Percentiles rank a stretch among this genome's conserved stretches.
Conservation (phyloP, 2,113 vertebrate species). For the Salvelinus fontinalis region DNA sequence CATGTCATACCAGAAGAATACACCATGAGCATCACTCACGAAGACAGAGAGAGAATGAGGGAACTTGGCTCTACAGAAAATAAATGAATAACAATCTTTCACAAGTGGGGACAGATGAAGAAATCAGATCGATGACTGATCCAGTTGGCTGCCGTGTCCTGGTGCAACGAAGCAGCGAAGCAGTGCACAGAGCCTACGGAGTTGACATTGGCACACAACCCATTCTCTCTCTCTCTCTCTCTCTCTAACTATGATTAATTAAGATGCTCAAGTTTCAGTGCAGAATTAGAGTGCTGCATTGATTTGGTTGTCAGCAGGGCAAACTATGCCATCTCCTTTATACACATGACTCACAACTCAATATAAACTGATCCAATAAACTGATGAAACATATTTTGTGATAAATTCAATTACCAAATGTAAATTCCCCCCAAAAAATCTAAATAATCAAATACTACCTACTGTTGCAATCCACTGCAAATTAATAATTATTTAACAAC, state of each 20-base stretch:
- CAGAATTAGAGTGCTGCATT: slow-evolving; percentile 36
- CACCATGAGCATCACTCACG: slow-evolving; percentile 27
- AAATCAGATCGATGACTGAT: slow-evolving; percentile 59
- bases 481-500: no score
- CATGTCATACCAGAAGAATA: slow-evolving; percentile 12
- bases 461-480: no score
- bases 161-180: neutral
- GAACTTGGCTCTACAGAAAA: slow-evolving; percentile 28
- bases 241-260: slow-evolving; percentile 57
- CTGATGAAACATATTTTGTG: no score
- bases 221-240: slow-evolving; percentile 26
- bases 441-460: no score
- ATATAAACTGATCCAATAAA: no score
- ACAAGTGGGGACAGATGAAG: slow-evolving; percentile 46
- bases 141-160: slow-evolving; percentile 55
- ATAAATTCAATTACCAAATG: no score
- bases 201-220: slow-evolving; percentile 53
- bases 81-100: slow-evolving; percentile 45
- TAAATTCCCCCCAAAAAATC: no score
- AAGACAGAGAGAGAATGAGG: slow-evolving; percentile 12
- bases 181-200: slow-evolving; percentile 24
- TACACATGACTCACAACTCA: neutral
- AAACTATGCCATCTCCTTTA: neutral
- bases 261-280: slow-evolving; percentile 43
- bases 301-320: slow-evolving; percentile 21